A percentile compares a stretch with the other conserved stretches of the same genome.
Conservation (phyloP, 2,797 vertebrate species). For the Balearica regulorum region DNA sequence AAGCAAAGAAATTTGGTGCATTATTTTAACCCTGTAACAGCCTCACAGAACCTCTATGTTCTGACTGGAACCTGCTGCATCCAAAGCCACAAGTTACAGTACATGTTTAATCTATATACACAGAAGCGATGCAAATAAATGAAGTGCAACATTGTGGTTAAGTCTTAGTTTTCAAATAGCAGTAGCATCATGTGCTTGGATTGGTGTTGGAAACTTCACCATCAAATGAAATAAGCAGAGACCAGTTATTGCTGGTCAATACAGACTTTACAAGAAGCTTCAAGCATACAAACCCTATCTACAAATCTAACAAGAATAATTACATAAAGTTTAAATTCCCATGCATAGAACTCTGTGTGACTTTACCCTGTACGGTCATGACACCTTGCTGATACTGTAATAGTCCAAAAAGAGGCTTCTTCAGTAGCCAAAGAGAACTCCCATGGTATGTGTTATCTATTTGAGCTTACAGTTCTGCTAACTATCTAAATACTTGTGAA, state of each 20-base stretch:
- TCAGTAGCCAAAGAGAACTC: not conserved
- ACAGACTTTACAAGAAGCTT: not conserved
- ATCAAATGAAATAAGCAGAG: not conserved
- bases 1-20: not conserved
- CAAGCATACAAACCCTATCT: not conserved
- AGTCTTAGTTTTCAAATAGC: not conserved
- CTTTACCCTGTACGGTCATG: not conserved
- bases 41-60: not conserved
- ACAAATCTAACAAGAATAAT: not conserved
- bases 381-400: not conserved
- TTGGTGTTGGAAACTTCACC: not conserved
- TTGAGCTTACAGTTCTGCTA: not conserved
- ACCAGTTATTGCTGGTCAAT: not conserved
- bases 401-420: not conserved
- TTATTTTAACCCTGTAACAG: not conserved
- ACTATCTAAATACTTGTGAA: not conserved
- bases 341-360: not conserved
- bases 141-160: not conserved
- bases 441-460: rapidly evolving
- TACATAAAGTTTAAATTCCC: not conserved
- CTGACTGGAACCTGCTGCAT: not conserved
- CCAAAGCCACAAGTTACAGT: not conserved
- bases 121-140: not conserved
- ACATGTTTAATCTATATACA: not conserved
- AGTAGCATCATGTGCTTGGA: not conserved